phyloP scores from a whole-genome alignment of 2,797 vertebrate genomes.

The Alosa sapidissima region DNA sequence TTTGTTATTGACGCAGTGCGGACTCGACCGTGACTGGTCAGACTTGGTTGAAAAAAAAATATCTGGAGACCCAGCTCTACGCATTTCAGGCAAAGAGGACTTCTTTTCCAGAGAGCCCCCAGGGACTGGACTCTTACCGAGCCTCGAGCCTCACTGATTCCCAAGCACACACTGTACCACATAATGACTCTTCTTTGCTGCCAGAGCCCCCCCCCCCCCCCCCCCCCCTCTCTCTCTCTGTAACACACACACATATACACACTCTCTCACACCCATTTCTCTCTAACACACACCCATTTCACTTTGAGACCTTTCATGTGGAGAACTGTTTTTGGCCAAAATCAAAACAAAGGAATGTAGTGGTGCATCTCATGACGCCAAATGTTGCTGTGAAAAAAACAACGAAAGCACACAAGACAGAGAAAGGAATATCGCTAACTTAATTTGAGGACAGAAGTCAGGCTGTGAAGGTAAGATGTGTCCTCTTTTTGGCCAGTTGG shows the following conservation, averaged over 20 bases:
- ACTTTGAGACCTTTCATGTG: conserved; percentile 18
- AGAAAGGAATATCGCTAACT: conserved; percentile 28
- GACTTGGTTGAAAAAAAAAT: neutral
- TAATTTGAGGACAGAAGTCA: conserved; percentile 21
- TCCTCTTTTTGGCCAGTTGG: conserved; percentile 30
- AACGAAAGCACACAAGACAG: conserved; percentile 20
- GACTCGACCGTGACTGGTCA: conserved; percentile 51
- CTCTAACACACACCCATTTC: neutral
- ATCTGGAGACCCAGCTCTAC: conserved; percentile 27
- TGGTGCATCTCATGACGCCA: conserved; percentile 18
- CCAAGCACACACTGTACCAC: conserved; percentile 43
- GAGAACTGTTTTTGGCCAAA: conserved; percentile 33
- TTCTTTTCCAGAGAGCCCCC: conserved; percentile 32
- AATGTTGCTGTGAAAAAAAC: conserved; percentile 16
- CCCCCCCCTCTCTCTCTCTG: conserved; percentile 33
- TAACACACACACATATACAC: neutral
- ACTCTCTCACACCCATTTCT: neutral
- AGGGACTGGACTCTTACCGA: conserved; percentile 38
- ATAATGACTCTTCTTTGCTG: conserved; percentile 23
- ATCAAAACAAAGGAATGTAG: conserved; percentile 41
- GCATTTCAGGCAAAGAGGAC: conserved; percentile 39
- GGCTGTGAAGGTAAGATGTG: conserved; percentile 64
- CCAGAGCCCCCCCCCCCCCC: conserved; percentile 23
- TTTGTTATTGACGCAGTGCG: conserved; percentile 17
- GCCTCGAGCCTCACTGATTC: conserved; percentile 17